Percentiles rank a stretch among this genome's conserved stretches.
Evolutionary conservation across 2,113 vertebrate species (phyloP).

Genomic region (Cochlearius cochlearius): DNA sequence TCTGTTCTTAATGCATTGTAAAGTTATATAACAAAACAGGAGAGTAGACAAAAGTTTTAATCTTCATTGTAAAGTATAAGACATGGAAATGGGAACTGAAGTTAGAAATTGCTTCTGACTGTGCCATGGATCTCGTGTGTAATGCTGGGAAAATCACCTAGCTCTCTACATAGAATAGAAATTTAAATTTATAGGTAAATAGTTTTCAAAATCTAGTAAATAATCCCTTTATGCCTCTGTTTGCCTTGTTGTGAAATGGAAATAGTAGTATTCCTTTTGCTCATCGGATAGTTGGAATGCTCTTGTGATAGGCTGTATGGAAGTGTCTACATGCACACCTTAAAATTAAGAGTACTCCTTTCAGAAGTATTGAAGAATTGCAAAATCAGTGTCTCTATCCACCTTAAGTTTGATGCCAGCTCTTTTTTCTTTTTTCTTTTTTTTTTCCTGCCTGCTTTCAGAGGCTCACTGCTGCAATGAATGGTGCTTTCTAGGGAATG

Average conservation of each 20-base stretch:
- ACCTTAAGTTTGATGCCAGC: not conserved
- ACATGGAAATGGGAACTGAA: not conserved
- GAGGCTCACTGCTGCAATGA: slow-evolving; percentile 7
- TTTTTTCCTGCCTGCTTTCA: not conserved
- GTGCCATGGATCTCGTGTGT: not conserved
- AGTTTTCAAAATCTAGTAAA: not conserved
- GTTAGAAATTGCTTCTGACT: not conserved
- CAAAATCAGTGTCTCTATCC: not conserved
- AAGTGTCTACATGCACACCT: not conserved
- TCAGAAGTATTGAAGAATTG: not conserved
- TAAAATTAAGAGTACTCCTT: not conserved
- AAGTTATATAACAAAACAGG: not conserved
- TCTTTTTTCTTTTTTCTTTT: not conserved
- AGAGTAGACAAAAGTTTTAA: not conserved
- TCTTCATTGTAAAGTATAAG: not conserved
- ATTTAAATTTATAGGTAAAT: not conserved
- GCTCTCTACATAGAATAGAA: not conserved
- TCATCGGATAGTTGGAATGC: not conserved
- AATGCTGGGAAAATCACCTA: not conserved
- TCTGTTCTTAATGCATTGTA: not conserved
- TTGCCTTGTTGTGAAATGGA: not conserved
- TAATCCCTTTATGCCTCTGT: not conserved
- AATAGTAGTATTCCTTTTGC: not conserved
- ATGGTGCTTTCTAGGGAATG: slow-evolving; percentile 52
- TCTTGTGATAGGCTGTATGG: not conserved